These are phyloP conservation scores for Cheilinus undulatus DNA, from an alignment of 2,113 vertebrate genomes.

Conservation along the genomic window DNA sequence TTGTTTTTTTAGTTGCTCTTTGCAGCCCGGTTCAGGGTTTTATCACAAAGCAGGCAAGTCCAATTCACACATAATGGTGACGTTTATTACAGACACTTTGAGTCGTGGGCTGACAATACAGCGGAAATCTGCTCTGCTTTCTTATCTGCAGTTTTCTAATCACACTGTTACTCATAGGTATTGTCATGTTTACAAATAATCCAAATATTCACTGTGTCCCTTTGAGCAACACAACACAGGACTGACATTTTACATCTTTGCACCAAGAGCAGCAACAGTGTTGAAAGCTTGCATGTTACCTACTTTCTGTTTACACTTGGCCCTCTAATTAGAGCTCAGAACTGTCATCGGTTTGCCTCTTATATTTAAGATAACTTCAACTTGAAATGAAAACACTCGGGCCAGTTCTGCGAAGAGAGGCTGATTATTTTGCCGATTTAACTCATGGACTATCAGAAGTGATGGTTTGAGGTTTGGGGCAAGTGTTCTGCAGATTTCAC, in stretches of 20 bases:
- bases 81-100: neutral
- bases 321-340: constrained; percentile 10
- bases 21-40: constrained; percentile 51
- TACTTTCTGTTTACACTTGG: constrained; percentile 55
- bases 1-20: constrained; percentile 42
- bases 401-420: no score
- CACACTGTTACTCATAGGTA: constrained; percentile 3
- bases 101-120: neutral
- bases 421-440: constrained; percentile 26
- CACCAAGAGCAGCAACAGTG: constrained; percentile 24
- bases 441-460: constrained; percentile 14
- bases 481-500: constrained; percentile 64
- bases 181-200: constrained; percentile 39
- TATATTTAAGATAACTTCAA: neutral
- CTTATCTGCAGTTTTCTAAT: constrained; percentile 14
- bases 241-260: constrained; percentile 6
- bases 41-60: constrained; percentile 64
- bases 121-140: neutral
- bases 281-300: constrained; percentile 34
- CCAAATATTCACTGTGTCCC: constrained; percentile 15
- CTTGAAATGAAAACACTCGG: no score
- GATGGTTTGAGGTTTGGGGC: constrained; percentile 29
- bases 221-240: constrained; percentile 5
- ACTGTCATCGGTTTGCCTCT: constrained; percentile 14
- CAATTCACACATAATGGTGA: constrained; percentile 13